Conservation (phyloP, 2,797 vertebrate genomes). For the Columba guinea region DNA sequence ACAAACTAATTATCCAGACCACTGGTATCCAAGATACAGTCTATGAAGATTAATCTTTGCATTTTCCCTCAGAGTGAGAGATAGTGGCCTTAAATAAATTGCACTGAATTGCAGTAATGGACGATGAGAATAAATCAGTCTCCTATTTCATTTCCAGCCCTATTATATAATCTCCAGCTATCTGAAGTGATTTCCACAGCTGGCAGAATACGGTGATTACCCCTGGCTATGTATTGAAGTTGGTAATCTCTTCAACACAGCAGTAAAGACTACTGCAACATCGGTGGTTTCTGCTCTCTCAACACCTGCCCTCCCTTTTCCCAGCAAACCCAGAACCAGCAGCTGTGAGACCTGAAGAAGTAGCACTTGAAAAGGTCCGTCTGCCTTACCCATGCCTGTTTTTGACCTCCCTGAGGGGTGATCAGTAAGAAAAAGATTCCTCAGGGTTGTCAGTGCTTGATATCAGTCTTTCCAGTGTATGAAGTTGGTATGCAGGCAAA, state of each 20-base stretch:
- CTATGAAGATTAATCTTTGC: conserved; percentile 73
- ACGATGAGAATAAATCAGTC: conserved; percentile 70
- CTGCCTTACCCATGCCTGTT: not conserved
- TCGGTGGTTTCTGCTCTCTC: not conserved
- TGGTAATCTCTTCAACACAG: not conserved
- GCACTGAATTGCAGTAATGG: conserved; percentile 58
- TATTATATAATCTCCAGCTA: not conserved
- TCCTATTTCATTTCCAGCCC: conserved; percentile 51
- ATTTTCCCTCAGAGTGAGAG: conserved; percentile 62
- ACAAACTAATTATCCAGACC: conserved; percentile 70
- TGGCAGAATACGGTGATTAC: not conserved
- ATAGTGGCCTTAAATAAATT: conserved; percentile 73
- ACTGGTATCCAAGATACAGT: conserved; percentile 68
- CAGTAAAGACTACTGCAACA: not conserved
- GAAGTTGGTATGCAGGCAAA: not conserved
- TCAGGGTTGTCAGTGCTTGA: not conserved
- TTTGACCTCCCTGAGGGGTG: not conserved
- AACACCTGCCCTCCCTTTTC: not conserved
- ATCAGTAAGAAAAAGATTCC: not conserved
- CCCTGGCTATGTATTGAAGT: not conserved
- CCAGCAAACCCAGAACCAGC: not conserved
- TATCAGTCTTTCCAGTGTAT: not conserved
- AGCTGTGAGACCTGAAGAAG: not conserved
- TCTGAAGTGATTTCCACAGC: conserved; percentile 27
- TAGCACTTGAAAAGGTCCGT: not conserved